These are phyloP conservation scores for Mobula hypostoma DNA, from an alignment of 2,113 vertebrate genomes.

Conservation along the genomic window DNA sequence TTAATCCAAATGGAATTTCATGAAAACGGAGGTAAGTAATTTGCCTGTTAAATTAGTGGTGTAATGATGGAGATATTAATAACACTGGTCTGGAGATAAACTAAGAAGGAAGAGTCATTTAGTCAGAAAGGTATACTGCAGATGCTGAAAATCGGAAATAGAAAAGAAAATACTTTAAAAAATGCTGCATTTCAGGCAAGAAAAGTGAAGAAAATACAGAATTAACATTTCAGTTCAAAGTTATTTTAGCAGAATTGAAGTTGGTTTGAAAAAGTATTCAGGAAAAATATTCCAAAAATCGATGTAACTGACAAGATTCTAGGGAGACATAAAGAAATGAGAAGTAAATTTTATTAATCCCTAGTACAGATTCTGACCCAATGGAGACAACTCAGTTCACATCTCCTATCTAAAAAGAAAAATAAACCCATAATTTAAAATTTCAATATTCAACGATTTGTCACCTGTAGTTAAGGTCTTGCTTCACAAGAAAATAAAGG, in stretches of 20 bases:
- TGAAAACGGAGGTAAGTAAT: too few species aligned
- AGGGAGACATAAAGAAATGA: neutral
- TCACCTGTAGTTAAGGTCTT: neutral
- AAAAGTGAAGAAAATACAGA: too few species aligned
- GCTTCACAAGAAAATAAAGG: neutral
- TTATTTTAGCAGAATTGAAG: neutral
- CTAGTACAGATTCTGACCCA: neutral
- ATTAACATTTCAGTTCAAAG: too few species aligned
- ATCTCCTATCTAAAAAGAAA: neutral
- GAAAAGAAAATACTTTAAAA: too few species aligned
- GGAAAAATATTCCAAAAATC: neutral
- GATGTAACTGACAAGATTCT: neutral
- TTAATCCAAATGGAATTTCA: neutral
- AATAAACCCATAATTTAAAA: too few species aligned
- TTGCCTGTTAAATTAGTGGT: neutral
- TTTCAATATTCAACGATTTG: too few species aligned
- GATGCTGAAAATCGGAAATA: too few species aligned
- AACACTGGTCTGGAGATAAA: neutral
- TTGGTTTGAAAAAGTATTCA: neutral
- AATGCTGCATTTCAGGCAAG: too few species aligned
- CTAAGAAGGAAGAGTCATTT: neutral
- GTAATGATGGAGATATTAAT: neutral
- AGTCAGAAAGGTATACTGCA: too few species aligned
- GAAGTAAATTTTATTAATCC: neutral
- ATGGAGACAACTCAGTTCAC: neutral